A percentile compares a stretch with the other conserved stretches of the same genome.
phyloP scores from a whole-genome alignment of 2,888 invertebrate genomes.

The Chrysina gloriosa region DNA sequence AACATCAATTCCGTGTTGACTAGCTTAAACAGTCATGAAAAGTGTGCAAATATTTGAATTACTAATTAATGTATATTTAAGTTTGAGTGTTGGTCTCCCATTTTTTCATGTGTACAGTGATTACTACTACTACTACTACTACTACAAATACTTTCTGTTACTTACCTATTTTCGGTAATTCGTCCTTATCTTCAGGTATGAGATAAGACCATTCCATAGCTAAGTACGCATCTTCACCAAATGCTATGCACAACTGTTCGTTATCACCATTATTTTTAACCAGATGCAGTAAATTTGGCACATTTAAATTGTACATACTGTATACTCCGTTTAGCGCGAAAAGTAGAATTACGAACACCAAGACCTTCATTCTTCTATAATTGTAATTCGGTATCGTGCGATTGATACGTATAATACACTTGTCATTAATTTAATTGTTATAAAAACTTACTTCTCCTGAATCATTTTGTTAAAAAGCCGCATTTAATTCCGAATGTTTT shows the following conservation, averaged over 20 bases:
- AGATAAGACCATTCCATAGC: constrained; percentile 60
- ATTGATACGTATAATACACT: background rate
- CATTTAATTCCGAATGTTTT: constrained; percentile 23
- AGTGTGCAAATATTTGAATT: no score
- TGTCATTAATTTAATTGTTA: background rate
- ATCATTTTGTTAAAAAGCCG: constrained; percentile 35
- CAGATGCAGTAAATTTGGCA: constrained; percentile 56
- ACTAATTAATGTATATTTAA: no score
- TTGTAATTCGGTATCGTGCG: background rate
- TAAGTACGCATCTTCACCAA: constrained; percentile 57
- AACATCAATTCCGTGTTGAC: no score
- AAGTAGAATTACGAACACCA: constrained; percentile 30
- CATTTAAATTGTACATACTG: constrained; percentile 14
- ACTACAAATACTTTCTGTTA: no score
- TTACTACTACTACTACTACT: no score
- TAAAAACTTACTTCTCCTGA: constrained; percentile 35
- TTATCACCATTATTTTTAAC: constrained; percentile 51
- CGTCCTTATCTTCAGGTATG: constrained; percentile 50
- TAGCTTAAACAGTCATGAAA: no score
- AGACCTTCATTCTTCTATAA: constrained; percentile 35
- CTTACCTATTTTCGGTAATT: constrained; percentile 57
- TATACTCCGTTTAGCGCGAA: constrained; percentile 12
- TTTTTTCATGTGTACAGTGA: no score
- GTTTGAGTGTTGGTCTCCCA: no score
- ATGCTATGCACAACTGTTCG: constrained; percentile 58